phyloP scores from a whole-genome alignment of 1,140 invertebrate species.

The Thrips palmi region DNA sequence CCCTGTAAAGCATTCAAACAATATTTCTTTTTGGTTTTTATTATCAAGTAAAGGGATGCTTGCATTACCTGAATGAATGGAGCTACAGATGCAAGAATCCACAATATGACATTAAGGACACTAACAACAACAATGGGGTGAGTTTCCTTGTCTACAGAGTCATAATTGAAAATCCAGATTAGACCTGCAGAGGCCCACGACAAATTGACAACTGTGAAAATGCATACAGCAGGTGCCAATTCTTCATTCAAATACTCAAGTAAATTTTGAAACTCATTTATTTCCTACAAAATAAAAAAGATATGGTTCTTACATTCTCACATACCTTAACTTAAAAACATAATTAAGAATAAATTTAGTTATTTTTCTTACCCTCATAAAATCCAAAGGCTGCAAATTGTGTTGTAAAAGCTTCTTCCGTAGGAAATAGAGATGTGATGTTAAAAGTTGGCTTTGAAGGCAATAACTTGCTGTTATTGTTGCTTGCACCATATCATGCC shows the following conservation, averaged over 20 bases:
- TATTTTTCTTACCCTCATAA: conserved; percentile 54
- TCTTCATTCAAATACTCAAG: conserved; percentile 54
- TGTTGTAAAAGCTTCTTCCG: conserved; percentile 48
- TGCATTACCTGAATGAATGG: conserved; percentile 58
- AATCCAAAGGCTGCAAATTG: conserved; percentile 44
- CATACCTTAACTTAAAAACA: conserved; percentile 6
- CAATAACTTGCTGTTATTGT: conserved; percentile 62
- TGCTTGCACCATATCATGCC: conserved; percentile 58
- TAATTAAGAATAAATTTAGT: conserved; percentile 3
- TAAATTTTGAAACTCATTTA: conserved; percentile 53
- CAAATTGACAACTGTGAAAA: conserved; percentile 53
- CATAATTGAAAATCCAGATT: conserved; percentile 41
- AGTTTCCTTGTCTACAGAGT: conserved; percentile 30
- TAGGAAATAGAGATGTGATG: conserved; percentile 47
- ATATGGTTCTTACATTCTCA: conserved; percentile 6
- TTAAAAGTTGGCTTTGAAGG: conserved; percentile 54
- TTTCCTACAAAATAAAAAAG: conserved; percentile 33
- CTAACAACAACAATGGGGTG: conserved; percentile 35
- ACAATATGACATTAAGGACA: conserved; percentile 42
- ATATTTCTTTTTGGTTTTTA: too few relatives aligned
- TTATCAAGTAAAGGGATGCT: too few relatives aligned
- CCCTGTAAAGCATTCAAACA: too few relatives aligned
- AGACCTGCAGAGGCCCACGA: conserved; percentile 46
- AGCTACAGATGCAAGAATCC: conserved; percentile 42
- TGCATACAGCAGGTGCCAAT: conserved; percentile 46